A percentile compares a stretch with the other conserved stretches of the same genome.
Evolutionary conservation across 2,797 vertebrate species (phyloP).

Genomic region (Zalophus californianus): DNA sequence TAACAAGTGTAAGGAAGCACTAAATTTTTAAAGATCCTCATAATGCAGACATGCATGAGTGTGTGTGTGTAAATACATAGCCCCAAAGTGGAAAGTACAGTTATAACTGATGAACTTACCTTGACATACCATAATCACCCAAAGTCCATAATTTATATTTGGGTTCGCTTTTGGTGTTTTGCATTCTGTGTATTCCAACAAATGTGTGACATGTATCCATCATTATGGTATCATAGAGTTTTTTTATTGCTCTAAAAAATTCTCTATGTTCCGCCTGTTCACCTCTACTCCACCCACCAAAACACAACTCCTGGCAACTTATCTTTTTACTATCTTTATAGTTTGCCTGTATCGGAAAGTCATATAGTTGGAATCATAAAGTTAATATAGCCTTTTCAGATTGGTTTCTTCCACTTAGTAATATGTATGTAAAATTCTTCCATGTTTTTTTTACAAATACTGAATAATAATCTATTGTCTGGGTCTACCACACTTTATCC

Average conservation of each 20-base stretch:
- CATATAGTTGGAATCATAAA: not conserved
- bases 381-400: not conserved
- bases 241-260: not conserved
- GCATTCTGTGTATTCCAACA: not conserved
- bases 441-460: not conserved
- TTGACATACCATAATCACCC: not conserved
- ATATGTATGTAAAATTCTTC: not conserved
- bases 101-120: not conserved
- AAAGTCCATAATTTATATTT: not conserved
- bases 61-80: not conserved
- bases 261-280: not conserved
- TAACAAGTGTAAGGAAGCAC: not conserved
- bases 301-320: not conserved
- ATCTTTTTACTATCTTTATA: not conserved
- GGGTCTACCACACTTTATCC: not conserved
- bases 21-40: not conserved
- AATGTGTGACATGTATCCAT: not conserved
- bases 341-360: not conserved
- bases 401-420: not conserved
- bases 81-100: not conserved
- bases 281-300: no score
- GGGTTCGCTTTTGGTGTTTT: not conserved
- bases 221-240: not conserved
- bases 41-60: not conserved
- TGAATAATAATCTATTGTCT: not conserved